phyloP scores from a whole-genome alignment of 2,888 invertebrate genomes.

The Watsonalla cultraria region DNA sequence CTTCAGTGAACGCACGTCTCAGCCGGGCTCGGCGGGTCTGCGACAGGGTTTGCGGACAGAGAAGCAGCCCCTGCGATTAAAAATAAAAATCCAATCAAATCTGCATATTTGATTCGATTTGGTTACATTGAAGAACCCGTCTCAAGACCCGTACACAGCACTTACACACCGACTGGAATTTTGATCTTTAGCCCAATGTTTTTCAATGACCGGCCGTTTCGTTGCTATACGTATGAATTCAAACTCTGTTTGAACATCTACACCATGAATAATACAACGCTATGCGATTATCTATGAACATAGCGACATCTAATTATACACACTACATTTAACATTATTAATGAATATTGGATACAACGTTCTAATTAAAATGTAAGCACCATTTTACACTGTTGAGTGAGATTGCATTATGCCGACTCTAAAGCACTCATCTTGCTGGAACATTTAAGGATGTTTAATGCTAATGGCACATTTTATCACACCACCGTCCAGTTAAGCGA shows the following conservation, averaged over 20 bases:
- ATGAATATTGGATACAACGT: no score
- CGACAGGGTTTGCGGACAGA: conserved; percentile 94
- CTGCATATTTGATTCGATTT: conserved; percentile 53
- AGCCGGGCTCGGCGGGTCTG: conserved; percentile 91
- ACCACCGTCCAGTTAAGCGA: neutral
- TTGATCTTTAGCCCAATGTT: conserved; percentile 3
- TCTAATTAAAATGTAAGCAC: no score
- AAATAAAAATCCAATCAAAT: conserved; percentile 65
- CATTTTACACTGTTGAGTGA: neutral
- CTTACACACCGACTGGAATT: conserved; percentile 53
- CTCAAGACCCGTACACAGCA: conserved; percentile 67
- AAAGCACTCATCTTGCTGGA: neutral
- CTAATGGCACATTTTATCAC: neutral
- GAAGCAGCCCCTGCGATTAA: conserved; percentile 87
- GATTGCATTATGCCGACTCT: neutral
- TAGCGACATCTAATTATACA: no score
- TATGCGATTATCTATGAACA: no score
- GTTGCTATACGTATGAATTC: no score
- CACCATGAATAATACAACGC: no score
- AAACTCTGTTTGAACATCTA: no score
- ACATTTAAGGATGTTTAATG: neutral
- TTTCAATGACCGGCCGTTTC: no score
- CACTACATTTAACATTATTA: no score
- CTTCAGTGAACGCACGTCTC: conserved; percentile 93
- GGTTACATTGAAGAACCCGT: conserved; percentile 40